Base-by-base conservation (phyloP, 2,113 vertebrate species). In the Micronycteris hirsuta region DNA sequence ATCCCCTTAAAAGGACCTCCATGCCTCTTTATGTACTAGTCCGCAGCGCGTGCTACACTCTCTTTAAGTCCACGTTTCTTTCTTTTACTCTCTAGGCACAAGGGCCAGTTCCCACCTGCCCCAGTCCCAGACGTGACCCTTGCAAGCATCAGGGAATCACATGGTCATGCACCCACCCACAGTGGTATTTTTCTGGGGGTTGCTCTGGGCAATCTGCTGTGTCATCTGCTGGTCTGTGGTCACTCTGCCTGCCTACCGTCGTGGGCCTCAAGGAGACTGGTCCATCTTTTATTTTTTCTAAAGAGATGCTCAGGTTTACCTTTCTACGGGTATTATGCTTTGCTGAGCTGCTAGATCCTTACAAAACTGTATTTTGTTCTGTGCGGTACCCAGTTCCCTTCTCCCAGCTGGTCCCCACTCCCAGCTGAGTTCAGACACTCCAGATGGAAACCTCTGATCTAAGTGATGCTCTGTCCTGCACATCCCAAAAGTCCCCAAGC, bases 121-220 rank as follows among this genome's bases (percentile, higher is more conserved):
- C 56, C 4, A 1, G 47, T 2, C 77, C 33, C 15, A 61, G 17
- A 15, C 3, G 1, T 28, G 3, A 74, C n/a, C 1, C 17, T 43
- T 14, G 11, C 1, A 9, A 4, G 0, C 0, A 16, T 2, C 7
- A 7, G 1, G 12, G 4, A 11, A 1, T 2, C 5, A 0, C 2
- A 7, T 4, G 2, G 11, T 19, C n/a, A 20, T 24, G 2, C 11
- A 7, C 7, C 81, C 14, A 3, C 8, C 81, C 14, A 2, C 8
- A 11, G 24, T 17, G 2, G 22, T 12, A 0, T 49, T 70, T 70
- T 63, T 31, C 33, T 58, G 36, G 2, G 8, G 12, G 22, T 31
- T 22, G 4, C 31, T 26, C 38, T 36, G 19, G 54, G 24, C 13
- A 68, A 10, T 4, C 38, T 26, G 2, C 3, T 5, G 3, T 11